phyloP scores from a whole-genome alignment of 1,140 invertebrate species.

The Drosophila pseudoananassae region DNA sequence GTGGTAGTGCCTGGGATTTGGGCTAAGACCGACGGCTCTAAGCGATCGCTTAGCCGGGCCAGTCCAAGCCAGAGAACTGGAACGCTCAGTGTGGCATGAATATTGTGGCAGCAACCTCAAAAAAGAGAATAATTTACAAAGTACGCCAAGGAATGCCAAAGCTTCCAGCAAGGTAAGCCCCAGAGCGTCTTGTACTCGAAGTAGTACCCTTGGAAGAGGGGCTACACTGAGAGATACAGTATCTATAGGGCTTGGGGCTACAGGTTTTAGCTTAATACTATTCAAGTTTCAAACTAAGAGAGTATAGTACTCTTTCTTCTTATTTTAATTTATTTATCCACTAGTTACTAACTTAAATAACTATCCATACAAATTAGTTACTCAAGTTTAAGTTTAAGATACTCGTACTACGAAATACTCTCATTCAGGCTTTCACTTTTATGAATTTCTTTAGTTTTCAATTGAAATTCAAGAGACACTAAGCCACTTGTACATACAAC shows the following conservation, averaged over 20 bases:
- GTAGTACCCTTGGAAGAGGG: background rate
- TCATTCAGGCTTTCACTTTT: background rate
- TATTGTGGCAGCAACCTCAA: conserved; percentile 27
- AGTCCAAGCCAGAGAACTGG: conserved; percentile 56
- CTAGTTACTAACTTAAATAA: no score
- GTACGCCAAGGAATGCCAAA: conserved; percentile 60
- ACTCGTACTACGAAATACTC: background rate
- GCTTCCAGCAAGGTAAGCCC: conserved; percentile 63
- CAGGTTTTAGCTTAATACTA: no score
- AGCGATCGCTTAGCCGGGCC: conserved; percentile 39
- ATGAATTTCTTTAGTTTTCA: background rate
- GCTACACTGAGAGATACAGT: conserved; percentile 23
- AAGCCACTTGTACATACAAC: no score
- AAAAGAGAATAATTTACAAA: conserved; percentile 44
- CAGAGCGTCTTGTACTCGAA: conserved; percentile 11
- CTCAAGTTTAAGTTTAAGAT: no score
- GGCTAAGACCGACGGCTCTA: conserved; percentile 22
- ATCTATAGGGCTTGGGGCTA: background rate
- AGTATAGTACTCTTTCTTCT: no score
- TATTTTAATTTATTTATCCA: no score
- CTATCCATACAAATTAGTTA: no score
- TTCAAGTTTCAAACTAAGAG: no score
- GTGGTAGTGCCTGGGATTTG: conserved; percentile 12
- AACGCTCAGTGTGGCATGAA: conserved; percentile 57
- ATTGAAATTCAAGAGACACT: background rate